Conservation (phyloP, 1,140 invertebrate genomes). For the Macrotrachela quadricornifera region DNA sequence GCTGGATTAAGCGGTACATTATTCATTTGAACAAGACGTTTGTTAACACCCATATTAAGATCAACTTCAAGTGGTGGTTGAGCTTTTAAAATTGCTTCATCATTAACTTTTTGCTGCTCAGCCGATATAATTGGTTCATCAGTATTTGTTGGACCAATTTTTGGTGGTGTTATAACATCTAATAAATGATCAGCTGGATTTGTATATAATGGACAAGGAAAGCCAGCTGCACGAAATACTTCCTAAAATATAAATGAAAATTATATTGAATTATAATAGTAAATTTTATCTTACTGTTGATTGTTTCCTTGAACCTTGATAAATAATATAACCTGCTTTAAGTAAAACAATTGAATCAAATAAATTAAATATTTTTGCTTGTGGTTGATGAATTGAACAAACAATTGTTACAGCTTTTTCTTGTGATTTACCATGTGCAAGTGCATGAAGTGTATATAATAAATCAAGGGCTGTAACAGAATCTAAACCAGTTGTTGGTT, state of each 20-base stretch:
- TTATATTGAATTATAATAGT: too few relatives aligned
- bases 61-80: too few relatives aligned
- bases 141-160: too few relatives aligned
- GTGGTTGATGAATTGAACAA: slow-evolving; percentile 21
- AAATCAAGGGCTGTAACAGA: slow-evolving; percentile 21
- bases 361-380: slow-evolving; percentile 22
- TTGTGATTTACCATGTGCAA: slow-evolving; percentile 11
- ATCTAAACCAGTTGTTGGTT: slow-evolving; percentile 24
- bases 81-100: too few relatives aligned
- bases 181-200: slow-evolving; percentile 17
- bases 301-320: slow-evolving; percentile 16
- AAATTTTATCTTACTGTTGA: slow-evolving; percentile 14
- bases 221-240: slow-evolving; percentile 9
- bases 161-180: too few relatives aligned
- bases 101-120: too few relatives aligned
- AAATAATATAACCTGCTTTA: slow-evolving; percentile 17
- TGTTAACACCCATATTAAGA: too few relatives aligned
- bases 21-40: too few relatives aligned
- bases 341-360: slow-evolving; percentile 20
- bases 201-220: slow-evolving; percentile 18
- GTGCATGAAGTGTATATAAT: slow-evolving; percentile 15
- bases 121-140: too few relatives aligned
- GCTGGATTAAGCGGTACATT: too few relatives aligned
- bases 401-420: slow-evolving; percentile 14
- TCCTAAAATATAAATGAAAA: too few relatives aligned